Evolutionary conservation across 2,888 invertebrate genomes (phyloP).

Genomic region (Harpalus rufipes): DNA sequence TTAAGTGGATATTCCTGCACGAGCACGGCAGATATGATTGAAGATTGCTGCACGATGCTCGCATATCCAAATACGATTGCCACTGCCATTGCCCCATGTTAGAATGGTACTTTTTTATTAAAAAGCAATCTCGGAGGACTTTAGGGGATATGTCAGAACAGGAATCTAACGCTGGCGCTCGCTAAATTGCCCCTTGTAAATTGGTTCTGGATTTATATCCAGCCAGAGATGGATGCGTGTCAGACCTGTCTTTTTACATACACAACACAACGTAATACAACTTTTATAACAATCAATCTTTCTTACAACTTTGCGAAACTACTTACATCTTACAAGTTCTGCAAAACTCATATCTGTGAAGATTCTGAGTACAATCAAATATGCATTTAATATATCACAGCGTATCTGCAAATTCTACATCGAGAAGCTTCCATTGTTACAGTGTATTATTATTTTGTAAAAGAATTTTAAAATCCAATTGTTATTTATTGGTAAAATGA

Average conservation of each 20-base stretch:
- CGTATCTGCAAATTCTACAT: too few relatives aligned
- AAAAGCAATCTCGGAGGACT: slow-evolving; percentile 66
- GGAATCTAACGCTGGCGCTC: slow-evolving; percentile 49
- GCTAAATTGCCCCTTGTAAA: slow-evolving; percentile 61
- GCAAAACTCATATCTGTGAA: background rate
- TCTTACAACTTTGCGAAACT: background rate
- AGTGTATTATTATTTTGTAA: too few relatives aligned
- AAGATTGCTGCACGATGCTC: slow-evolving; percentile 64
- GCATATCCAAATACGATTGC: slow-evolving; percentile 66
- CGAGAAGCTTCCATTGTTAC: too few relatives aligned
- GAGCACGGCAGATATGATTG: slow-evolving; percentile 63
- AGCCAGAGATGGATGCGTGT: slow-evolving; percentile 20
- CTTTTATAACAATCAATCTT: slow-evolving; percentile 6
- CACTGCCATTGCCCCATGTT: slow-evolving; percentile 60
- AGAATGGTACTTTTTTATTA: slow-evolving; percentile 67
- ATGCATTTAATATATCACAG: background rate
- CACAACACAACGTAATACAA: background rate
- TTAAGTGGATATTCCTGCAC: slow-evolving; percentile 72
- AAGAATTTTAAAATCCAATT: too few relatives aligned
- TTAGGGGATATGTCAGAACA: slow-evolving; percentile 63
- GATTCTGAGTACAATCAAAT: background rate
- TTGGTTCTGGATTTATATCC: slow-evolving; percentile 60
- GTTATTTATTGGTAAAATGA: too few relatives aligned
- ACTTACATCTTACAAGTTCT: background rate
- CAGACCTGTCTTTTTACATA: slow-evolving; percentile 8